Base-by-base conservation (phyloP, 2,113 vertebrate species). In the Sorex araneus region DNA sequence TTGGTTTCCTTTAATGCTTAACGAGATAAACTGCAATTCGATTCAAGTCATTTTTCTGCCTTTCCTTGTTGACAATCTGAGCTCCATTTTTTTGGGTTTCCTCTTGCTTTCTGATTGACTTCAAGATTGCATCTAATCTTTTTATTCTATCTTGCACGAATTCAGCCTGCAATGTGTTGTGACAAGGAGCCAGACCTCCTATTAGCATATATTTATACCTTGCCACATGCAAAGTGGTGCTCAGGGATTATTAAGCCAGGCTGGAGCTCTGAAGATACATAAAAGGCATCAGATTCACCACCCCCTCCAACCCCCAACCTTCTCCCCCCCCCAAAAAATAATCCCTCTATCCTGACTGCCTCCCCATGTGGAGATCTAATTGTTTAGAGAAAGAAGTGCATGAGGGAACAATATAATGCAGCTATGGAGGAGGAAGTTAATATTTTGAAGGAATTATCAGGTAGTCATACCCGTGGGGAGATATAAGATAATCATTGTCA, bases 131-230 rank as follows among this genome's bases (percentile, higher is more conserved):
- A 97, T 97, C 97, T 97, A 97, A 97, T 97, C 93, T 70, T 96
- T 97, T 97, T 97, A 97, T 97, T 97, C 96, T 97, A 93, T 95
- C 98, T 97, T 95, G 89, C 93, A 95, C 88, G 96, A 97, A 97
- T 96, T 93, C 97, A 97, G 97, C 83, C 86, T 94, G 97, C 97
- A 97, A 97, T 80, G 93, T 97, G 97, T 97, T 97, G 86, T 98
- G 97, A 98, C 98, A 98, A 97, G 97, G 96, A 97, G 96, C 94
- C 93, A 98, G 97, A 97, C 92, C 95, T 97, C 94, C 88, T 96
- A 97, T 97, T 97, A 97, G 96, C 97, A 97, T 97, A 84, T 89
- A 97, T 97, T 98, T 97, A 97, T 97, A 96, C 89, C 89, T 95
- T 94, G 90, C 87, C 11, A 54, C 96, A 97, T 70, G 27, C 96